Evolutionary conservation across 2,888 invertebrate species (phyloP), one percentile per base, ranked within the genome.

Genomic region (Epirrhoe tristata): DNA sequence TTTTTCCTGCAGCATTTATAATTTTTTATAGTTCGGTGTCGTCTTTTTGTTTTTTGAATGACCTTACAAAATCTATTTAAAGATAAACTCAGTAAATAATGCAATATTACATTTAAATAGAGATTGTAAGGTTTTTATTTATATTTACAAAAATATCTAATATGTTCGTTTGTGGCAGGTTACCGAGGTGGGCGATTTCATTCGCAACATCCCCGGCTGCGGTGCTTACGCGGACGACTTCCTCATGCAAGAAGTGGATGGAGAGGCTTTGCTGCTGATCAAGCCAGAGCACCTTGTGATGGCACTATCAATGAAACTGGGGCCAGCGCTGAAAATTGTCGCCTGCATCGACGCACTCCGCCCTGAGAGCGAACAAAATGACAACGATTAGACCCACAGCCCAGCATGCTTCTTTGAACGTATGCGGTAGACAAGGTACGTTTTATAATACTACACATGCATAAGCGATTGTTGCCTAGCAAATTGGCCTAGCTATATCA

Each of bases 271-370:
- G 68, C 95, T 99, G 91, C 93, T 99, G 61, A 95, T 99, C 59
- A 97, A 98, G 81, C 98, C 98, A 74, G 98, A 98, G 81, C 99
- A 99, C 89, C 94, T 99, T 36, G 98, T 99, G 92, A 96, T 97
- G 74, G 97, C 98, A 6, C 98, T 99, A 95, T 97, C 96, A 66
- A 99, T 99, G 96, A 98, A 99, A 84, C 94, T 99, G 17, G 99
- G 99, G 0, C 99, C 99, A 0, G 99, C 99, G 0, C 94, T 99
- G 61, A 99, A 99, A 91, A 98, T 99, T 66, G 98, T 98, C 76
- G 98, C 98, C 52, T 96, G 97, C 87, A 98, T 99, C 67, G 97
- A 98, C 83, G 95, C 96, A 0, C 96, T 98, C 94, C 94, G 96
- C 50, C 94, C 96, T 3, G 96, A 96, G 72, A 93, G 87, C 76